Evolutionary conservation across 2,888 invertebrate genomes (phyloP).

Genomic region (Aspidiotus rigidus): DNA sequence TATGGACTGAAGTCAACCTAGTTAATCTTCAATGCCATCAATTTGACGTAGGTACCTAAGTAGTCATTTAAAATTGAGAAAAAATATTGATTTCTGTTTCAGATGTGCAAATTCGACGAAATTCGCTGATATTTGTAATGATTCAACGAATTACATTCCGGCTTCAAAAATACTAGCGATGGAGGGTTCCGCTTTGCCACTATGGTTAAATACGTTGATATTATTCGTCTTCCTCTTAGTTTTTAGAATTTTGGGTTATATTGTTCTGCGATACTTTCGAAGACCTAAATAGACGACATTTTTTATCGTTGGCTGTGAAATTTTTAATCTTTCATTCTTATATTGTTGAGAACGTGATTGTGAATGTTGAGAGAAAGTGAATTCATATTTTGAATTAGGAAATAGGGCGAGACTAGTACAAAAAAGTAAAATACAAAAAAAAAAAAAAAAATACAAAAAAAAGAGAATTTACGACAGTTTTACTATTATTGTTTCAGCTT

Average conservation of each 20-base stretch:
- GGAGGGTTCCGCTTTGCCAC: slow-evolving; percentile 54
- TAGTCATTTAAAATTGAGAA: too few relatives aligned
- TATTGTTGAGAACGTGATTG: neutral
- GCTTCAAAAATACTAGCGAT: slow-evolving; percentile 56
- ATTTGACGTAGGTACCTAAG: too few relatives aligned
- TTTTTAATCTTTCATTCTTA: slow-evolving; percentile 24
- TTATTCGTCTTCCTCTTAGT: slow-evolving; percentile 59
- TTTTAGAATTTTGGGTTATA: slow-evolving; percentile 62
- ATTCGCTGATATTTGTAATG: slow-evolving; percentile 51
- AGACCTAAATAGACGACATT: slow-evolving; percentile 49
- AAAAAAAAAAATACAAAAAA: neutral
- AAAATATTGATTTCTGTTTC: slow-evolving; percentile 37
- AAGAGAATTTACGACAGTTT: neutral
- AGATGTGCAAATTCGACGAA: slow-evolving; percentile 61
- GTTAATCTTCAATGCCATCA: too few relatives aligned
- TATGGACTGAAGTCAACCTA: too few relatives aligned
- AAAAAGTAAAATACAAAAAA: neutral
- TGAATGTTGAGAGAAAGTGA: too few relatives aligned
- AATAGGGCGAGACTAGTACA: too few relatives aligned
- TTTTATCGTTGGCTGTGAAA: slow-evolving; percentile 27
- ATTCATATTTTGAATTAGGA: too few relatives aligned
- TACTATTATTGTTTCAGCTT: slow-evolving; percentile 6
- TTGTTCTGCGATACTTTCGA: slow-evolving; percentile 60
- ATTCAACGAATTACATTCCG: slow-evolving; percentile 52
- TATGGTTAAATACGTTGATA: slow-evolving; percentile 65